phyloP scores from a whole-genome alignment of 2,797 vertebrate genomes.

The Urocyon cinereoargenteus region DNA sequence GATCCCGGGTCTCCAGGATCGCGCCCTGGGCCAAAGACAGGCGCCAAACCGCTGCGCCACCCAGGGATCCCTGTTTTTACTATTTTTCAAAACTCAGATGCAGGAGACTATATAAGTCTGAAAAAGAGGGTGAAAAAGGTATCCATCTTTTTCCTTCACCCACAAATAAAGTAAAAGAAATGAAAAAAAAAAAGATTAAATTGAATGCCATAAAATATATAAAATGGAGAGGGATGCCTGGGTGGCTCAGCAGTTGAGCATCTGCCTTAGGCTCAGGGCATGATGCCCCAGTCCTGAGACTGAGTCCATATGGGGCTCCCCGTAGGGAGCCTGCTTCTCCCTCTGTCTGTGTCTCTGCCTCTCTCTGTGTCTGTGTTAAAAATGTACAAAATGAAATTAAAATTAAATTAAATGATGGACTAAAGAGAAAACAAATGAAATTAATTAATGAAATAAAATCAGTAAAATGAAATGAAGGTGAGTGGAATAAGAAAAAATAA shows the following conservation, averaged over 20 bases:
- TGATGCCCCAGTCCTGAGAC: no score
- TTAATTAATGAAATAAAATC: background rate
- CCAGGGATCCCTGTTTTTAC: background rate
- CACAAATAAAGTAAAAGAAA: background rate
- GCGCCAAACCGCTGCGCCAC: no score
- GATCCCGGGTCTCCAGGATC: no score
- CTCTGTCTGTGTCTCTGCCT: no score
- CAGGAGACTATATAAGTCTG: background rate
- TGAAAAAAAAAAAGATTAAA: background rate
- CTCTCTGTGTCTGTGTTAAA: no score
- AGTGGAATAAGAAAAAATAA: conserved; percentile 30
- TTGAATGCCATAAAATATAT: background rate
- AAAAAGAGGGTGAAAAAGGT: background rate
- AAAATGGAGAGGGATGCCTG: background rate
- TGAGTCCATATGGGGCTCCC: no score
- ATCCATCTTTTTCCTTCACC: background rate
- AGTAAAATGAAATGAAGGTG: background rate
- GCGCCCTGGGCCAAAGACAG: no score
- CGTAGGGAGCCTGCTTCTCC: no score
- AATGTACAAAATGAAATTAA: background rate
- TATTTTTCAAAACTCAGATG: conserved; percentile 3
- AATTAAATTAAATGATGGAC: background rate
- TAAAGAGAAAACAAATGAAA: background rate
- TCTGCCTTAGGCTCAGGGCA: no score
- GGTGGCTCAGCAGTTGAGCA: no score